Base-by-base conservation (phyloP, 2,888 invertebrate genomes). In the Kryphioiulus occultus region DNA sequence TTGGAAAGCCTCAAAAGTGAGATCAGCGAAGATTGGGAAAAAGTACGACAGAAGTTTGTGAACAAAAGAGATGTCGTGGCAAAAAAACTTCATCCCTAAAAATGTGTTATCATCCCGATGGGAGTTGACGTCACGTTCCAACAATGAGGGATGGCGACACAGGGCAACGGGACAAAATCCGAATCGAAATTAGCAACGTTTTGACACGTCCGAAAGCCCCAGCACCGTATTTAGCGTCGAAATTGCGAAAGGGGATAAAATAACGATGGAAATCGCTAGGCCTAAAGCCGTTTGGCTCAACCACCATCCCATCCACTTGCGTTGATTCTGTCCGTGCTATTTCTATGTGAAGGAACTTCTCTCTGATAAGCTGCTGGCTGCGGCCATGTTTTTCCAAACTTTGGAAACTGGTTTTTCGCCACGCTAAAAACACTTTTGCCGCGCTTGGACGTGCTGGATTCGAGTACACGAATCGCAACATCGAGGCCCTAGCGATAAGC, bases 301-400 rank as follows among this genome's bases (percentile, higher is more conserved):
- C 84, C 84, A 84, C 84, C 84, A 84, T 84, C 32, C 35, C 84
- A 84, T 84, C 84, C 84, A 84, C 84, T 39, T 35, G 84, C 84
- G 39, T 84, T 32, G 84, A 84, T 84, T 84, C 84, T 84, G 84
- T n/a, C 84, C 26, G 15, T 32, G 35, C 83, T 32, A 15, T 30
- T 4, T 22, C 83, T 26, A 83, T 84, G 84, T 39, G 39, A 84
- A 84, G 84, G 84, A 84, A 84, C 84, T 84, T 84, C 84, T 59
- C 59, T 59, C 2, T 59, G 22, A 22, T 22, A 59, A 59, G 59
- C 59, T 59, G 59, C 59, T 39, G 32, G 32, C 84, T 84, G 84
- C 84, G 84, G 84, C 84, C 84, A 84, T 84, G 84, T 84, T 84
- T 59, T 84, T 84, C 84, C 32, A 84, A 84, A 84, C 84, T 84